Conservation (phyloP, 2,888 invertebrate species). For the Habroteleia sp. region DNA sequence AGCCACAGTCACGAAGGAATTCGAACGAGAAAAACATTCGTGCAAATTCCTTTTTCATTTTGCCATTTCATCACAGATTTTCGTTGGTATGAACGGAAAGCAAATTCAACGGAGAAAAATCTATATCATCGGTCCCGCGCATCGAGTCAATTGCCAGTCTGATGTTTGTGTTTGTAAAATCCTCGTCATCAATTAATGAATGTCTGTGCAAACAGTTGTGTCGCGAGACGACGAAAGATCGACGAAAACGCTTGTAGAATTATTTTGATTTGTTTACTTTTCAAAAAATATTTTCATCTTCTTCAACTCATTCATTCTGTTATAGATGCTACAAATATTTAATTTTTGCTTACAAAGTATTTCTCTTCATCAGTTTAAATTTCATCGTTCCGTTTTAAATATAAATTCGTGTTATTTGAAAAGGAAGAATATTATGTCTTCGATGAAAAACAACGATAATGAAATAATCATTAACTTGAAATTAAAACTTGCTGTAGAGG, state of each 20-base stretch:
- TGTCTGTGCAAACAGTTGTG: constrained; percentile 38
- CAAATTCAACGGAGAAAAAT: constrained; percentile 41
- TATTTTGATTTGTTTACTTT: constrained; percentile 19
- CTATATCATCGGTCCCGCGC: constrained; percentile 28
- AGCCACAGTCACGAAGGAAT: constrained; percentile 43
- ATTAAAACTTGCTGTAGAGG: no score
- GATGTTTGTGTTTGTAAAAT: constrained; percentile 52
- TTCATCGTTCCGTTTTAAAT: not conserved
- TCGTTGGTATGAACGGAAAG: constrained; percentile 16
- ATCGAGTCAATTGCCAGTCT: constrained; percentile 16
- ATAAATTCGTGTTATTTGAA: not conserved
- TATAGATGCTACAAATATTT: constrained; percentile 7
- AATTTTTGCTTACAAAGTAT: not conserved
- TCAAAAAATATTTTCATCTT: constrained; percentile 1
- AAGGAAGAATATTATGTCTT: not conserved
- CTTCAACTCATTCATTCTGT: not conserved
- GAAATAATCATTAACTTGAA: not conserved
- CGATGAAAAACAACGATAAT: not conserved
- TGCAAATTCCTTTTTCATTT: constrained; percentile 37
- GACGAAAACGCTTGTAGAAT: constrained; percentile 6
- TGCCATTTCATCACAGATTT: constrained; percentile 32
- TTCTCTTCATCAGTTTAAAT: constrained; percentile 9
- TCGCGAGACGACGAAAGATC: constrained; percentile 10
- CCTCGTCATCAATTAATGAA: constrained; percentile 45
- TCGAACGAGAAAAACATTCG: constrained; percentile 38